These are phyloP conservation scores for Crotalus helleri DNA, from an alignment of 2,113 vertebrate genomes.

Conservation along the genomic window DNA sequence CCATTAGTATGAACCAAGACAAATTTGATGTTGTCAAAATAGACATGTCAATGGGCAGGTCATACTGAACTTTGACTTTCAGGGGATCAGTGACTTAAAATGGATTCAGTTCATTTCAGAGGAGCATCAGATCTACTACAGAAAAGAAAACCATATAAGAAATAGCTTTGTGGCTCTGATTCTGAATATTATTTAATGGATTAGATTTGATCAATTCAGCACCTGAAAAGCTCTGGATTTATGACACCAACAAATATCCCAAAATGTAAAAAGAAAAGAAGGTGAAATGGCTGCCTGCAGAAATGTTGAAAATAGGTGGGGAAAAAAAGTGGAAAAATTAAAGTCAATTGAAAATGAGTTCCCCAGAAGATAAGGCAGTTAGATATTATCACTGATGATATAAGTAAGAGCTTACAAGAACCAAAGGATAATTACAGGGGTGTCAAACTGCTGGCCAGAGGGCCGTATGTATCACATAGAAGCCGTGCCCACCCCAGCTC, in stretches of 20 bases:
- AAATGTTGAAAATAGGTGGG: neutral
- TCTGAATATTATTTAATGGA: neutral
- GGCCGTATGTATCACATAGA: accelerated
- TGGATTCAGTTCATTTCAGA: neutral
- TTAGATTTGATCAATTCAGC: neutral
- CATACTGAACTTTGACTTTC: neutral
- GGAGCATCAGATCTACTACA: neutral
- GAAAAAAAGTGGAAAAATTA: neutral
- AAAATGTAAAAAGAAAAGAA: neutral
- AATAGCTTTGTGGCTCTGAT: neutral
- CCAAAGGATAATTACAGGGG: neutral
- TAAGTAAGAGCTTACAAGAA: neutral
- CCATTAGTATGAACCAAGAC: neutral
- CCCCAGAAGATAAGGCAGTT: neutral
- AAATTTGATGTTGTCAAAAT: neutral
- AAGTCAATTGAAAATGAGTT: neutral
- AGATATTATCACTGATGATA: neutral
- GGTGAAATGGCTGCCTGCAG: neutral
- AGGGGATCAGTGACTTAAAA: neutral
- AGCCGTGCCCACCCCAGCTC: no score
- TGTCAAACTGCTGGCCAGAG: no score
- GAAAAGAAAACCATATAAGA: neutral
- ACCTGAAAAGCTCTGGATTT: neutral
- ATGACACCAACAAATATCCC: neutral
- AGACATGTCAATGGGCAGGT: neutral